Conservation (phyloP, 2,888 invertebrate genomes). For the Drosophila heteroneura region DNA sequence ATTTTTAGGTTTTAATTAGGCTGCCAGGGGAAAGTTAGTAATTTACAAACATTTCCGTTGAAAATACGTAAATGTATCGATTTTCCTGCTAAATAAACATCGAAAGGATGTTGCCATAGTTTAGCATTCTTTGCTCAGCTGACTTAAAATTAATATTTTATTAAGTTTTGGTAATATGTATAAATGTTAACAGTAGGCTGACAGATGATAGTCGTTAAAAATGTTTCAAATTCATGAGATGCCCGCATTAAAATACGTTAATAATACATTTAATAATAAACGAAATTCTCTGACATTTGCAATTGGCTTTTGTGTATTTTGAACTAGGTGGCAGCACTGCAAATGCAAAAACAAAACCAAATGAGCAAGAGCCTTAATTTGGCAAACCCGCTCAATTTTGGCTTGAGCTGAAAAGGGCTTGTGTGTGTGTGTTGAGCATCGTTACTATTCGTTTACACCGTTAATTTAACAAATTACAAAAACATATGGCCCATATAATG, state of each 20-base stretch:
- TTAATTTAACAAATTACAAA: conserved; percentile 36
- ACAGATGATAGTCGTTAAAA: not conserved
- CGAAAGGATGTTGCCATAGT: not conserved
- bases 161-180: not conserved
- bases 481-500: conserved; percentile 32
- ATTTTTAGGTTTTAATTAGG: not conserved
- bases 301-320: not conserved
- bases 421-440: conserved; percentile 37
- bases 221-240: not conserved
- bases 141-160: not conserved
- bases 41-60: not conserved
- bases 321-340: conserved; percentile 32
- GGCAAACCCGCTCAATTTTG: conserved; percentile 44
- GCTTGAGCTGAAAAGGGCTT: conserved; percentile 18
- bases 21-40: not conserved
- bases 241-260: too few species aligned
- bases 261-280: not conserved
- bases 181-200: not conserved
- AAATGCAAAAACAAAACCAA: conserved; percentile 23
- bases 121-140: not conserved
- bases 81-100: not conserved
- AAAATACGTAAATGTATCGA: conserved; percentile 3
- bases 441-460: conserved; percentile 38
- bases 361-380: conserved; percentile 27
- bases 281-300: not conserved